A percentile compares a stretch with the other conserved stretches of the same genome.
phyloP scores from a whole-genome alignment of 2,888 invertebrate genomes.

The Nomada ruficornis region DNA sequence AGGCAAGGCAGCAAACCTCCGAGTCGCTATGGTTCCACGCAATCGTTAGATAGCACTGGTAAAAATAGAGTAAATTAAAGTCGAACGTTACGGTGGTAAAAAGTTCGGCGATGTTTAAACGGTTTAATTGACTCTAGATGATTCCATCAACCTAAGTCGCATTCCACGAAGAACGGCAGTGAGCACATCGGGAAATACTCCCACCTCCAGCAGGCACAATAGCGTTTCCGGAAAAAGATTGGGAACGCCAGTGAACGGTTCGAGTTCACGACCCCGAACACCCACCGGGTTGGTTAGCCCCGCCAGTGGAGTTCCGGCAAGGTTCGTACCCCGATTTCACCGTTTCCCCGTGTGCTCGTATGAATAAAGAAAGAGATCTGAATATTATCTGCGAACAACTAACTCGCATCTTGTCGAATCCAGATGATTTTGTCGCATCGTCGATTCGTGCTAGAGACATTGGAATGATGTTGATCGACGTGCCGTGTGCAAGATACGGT shows the following conservation, averaged over 20 bases:
- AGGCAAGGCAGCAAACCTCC: constrained; percentile 96
- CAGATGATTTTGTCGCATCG: constrained; percentile 38
- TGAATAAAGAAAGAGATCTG: background rate
- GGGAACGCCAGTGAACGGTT: constrained; percentile 87
- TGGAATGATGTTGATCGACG: constrained; percentile 48
- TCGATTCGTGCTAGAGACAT: constrained; percentile 37
- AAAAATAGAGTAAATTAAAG: constrained; percentile 47
- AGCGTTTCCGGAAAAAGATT: constrained; percentile 87
- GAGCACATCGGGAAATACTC: constrained; percentile 87
- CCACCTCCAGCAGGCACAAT: constrained; percentile 86
- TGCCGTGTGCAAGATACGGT: constrained; percentile 34
- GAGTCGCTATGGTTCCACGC: constrained; percentile 96
- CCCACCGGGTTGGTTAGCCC: constrained; percentile 92
- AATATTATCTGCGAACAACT: constrained; percentile 40
- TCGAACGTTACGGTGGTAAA: too few species aligned
- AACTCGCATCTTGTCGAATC: constrained; percentile 65
- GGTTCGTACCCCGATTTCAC: constrained; percentile 85
- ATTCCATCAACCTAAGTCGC: constrained; percentile 90
- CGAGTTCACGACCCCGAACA: constrained; percentile 88
- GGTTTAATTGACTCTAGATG: constrained; percentile 85
- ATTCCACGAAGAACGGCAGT: constrained; percentile 90
- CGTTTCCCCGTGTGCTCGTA: constrained; percentile 7
- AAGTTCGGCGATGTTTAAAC: background rate
- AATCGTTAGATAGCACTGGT: constrained; percentile 96
- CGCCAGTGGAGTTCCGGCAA: constrained; percentile 88